phyloP scores from a whole-genome alignment of 2,888 invertebrate genomes.

The Temnothorax rugatulus region DNA sequence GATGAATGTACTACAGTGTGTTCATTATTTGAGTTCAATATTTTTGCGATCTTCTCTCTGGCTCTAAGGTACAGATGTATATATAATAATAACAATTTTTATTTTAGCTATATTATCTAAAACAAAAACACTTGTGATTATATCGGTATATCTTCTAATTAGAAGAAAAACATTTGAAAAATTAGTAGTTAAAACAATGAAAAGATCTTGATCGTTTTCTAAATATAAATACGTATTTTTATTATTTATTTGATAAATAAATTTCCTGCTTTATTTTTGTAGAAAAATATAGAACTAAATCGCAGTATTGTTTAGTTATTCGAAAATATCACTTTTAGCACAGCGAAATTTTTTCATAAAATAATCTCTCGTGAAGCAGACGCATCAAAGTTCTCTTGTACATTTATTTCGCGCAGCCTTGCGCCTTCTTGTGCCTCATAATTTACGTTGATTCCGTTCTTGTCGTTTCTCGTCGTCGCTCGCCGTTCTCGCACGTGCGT shows the following conservation, averaged over 20 bases:
- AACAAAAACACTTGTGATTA: neutral
- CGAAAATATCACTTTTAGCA: neutral
- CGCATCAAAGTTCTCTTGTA: conserved; percentile 48
- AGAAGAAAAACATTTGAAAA: neutral
- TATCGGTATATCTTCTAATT: neutral
- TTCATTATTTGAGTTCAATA: neutral
- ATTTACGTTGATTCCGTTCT: conserved; percentile 49
- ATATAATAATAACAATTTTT: neutral
- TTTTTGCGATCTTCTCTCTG: neutral
- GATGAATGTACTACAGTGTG: neutral
- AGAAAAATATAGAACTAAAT: neutral
- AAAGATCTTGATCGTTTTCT: neutral
- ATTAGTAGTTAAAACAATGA: neutral
- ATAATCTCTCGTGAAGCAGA: conserved; percentile 13
- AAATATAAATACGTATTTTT: neutral
- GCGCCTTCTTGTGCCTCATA: conserved; percentile 43
- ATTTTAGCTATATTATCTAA: neutral
- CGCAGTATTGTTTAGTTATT: neutral
- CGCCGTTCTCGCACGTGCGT: conserved; percentile 28
- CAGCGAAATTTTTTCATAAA: neutral
- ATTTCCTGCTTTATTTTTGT: neutral
- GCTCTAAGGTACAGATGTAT: too few species aligned
- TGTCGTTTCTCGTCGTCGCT: neutral
- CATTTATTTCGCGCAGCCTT: conserved; percentile 34
- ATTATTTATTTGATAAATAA: neutral